Base-by-base conservation (phyloP, 1,140 invertebrate species). In the Drosophila kepulauana region DNA sequence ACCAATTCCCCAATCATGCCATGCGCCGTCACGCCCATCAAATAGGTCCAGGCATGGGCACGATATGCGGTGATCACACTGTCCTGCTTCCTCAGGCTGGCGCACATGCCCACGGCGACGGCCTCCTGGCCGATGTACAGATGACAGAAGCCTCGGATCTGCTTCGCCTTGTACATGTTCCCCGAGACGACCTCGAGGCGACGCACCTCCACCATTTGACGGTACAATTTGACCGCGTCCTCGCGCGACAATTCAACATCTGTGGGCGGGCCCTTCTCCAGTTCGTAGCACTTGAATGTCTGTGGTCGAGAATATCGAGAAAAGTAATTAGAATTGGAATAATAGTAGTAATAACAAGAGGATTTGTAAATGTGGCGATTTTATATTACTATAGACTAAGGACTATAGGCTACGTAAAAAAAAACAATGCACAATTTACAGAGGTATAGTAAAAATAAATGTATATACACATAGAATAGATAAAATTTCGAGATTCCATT, bases 1-100 rank as follows among this genome's bases (percentile, higher is more conserved):
- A 97, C 97, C 13, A 99, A 93, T 94, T 99, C 99, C 11, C 96
- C 94, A 13, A 99, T 92, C 0, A 99, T 96, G 1, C 95, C 96
- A 1, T 95, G 72, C 0, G 96, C 92, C 6, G 95, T 91, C 0
- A 97, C 94, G 0, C 98, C 98, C 95, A 99, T 91, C 94, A 94
- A 0, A 95, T 92, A 85, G 94, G 95, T 94, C 96, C 96, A 97
- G 51, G 94, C 96, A 86, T 97, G 93, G 28, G 81, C 85, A 4
- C 93, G 86, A 91, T 97, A 97, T 0, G 96, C 94, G 30, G 96
- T 97, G 49, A 97, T 97, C 0, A 97, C 93, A 7, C 94, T 93
- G 92, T 97, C 96, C n/a, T 93, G 87, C 11, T 93, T 91, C 1
- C 93, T 92, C 66, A 97, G 91, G 0, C 94, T 93, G 4, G 94